These are phyloP conservation scores for Prionailurus bengalensis DNA, from an alignment of 2,113 vertebrate species.

Conservation along the genomic window DNA sequence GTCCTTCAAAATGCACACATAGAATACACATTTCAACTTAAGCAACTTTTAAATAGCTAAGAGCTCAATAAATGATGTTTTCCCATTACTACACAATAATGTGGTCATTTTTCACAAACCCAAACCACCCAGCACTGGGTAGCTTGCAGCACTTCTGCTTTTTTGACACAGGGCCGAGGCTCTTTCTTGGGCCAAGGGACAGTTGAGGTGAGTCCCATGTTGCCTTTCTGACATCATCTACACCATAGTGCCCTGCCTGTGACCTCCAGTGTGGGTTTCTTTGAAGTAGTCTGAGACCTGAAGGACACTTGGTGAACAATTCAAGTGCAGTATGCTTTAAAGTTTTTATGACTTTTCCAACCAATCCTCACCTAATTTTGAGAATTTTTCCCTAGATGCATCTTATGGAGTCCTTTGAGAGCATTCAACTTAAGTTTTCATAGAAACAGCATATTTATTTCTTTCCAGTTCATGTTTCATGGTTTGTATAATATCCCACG, in stretches of 20 bases:
- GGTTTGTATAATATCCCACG: not conserved
- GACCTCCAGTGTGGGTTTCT: not conserved
- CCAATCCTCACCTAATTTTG: not conserved
- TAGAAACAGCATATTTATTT: not conserved
- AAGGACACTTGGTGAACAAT: not conserved
- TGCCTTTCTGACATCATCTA: rapidly evolving
- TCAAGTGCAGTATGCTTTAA: not conserved
- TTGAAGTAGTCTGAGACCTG: not conserved
- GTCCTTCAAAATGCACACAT: not conserved
- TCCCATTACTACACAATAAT: rapidly evolving
- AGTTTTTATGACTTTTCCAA: not conserved
- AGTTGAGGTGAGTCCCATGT: rapidly evolving
- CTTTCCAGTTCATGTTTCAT: not conserved
- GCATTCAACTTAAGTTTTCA: not conserved
- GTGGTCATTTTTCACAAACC: not conserved
- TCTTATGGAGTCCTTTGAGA: not conserved
- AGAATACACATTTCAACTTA: not conserved
- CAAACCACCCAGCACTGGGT: rapidly evolving
- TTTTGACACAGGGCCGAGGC: rapidly evolving
- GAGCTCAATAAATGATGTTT: not conserved
- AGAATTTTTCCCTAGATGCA: not conserved
- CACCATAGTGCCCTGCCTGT: rapidly evolving
- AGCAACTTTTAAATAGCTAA: not conserved
- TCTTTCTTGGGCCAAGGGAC: not conserved
- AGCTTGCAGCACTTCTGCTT: rapidly evolving